Conservation (phyloP, 2,113 vertebrate genomes). For the Xiphophorus maculatus region DNA sequence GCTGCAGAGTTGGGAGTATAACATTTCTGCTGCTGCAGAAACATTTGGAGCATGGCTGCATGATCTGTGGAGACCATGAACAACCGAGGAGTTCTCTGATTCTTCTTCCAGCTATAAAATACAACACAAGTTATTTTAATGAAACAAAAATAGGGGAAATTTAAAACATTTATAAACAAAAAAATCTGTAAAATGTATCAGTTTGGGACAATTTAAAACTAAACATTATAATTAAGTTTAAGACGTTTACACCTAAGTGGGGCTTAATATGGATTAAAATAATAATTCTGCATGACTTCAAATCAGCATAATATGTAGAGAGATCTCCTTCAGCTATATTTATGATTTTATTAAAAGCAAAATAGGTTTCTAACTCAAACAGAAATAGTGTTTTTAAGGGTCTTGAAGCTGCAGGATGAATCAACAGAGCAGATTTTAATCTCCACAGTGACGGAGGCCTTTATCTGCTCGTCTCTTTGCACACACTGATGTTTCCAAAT, state of each 20-base stretch:
- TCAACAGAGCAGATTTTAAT: no score
- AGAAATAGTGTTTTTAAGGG: neutral
- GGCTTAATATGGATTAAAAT: neutral
- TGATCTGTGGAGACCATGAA: neutral
- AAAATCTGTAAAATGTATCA: neutral
- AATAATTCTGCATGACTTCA: neutral
- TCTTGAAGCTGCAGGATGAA: neutral
- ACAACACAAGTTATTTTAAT: neutral
- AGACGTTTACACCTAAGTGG: neutral
- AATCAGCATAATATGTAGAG: neutral
- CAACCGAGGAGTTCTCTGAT: neutral
- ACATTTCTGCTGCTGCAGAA: neutral
- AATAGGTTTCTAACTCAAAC: neutral
- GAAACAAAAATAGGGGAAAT: neutral
- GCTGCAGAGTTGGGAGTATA: neutral
- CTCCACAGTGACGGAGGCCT: neutral
- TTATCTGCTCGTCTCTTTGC: slow-evolving; percentile 29
- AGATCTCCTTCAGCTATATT: neutral
- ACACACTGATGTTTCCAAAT: slow-evolving; percentile 26
- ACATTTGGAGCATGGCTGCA: neutral
- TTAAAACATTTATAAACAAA: neutral
- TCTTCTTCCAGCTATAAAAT: neutral
- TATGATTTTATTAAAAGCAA: neutral
- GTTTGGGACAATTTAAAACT: neutral
- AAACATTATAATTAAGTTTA: neutral